phyloP scores from a whole-genome alignment of 1,140 invertebrate species.

The Thrips palmi region DNA sequence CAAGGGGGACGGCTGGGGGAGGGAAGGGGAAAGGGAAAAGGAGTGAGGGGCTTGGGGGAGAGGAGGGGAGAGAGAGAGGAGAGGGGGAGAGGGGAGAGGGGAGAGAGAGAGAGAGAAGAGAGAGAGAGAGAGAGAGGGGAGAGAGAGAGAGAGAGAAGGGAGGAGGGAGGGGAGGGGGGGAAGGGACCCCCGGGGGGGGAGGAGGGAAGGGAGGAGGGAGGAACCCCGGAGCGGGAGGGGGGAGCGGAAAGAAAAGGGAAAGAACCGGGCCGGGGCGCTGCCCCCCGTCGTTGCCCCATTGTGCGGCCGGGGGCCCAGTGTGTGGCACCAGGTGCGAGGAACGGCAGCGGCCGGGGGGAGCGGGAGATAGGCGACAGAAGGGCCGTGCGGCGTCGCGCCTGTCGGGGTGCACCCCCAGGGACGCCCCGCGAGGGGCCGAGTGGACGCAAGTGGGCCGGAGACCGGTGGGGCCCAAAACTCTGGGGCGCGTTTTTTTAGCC shows the following conservation, averaged over 20 bases:
- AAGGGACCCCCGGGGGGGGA: slow-evolving; percentile 10
- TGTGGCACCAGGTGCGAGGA: too few relatives aligned
- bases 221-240: background rate
- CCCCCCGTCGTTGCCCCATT: too few relatives aligned
- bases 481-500: too few relatives aligned
- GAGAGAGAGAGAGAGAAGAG: slow-evolving; percentile 5
- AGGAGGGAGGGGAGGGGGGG: background rate
- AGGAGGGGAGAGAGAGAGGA: slow-evolving; percentile 3
- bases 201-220: slow-evolving; percentile 9
- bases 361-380: too few relatives aligned
- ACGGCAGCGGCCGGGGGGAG: too few relatives aligned
- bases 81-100: slow-evolving; percentile 2
- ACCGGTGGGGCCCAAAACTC: too few relatives aligned
- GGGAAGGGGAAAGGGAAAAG: slow-evolving; percentile 7
- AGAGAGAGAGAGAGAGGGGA: slow-evolving; percentile 9
- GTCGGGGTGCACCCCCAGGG: too few relatives aligned
- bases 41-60: slow-evolving; percentile 4
- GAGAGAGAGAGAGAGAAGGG: slow-evolving; percentile 4
- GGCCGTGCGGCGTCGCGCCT: too few relatives aligned
- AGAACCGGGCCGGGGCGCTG: too few relatives aligned
- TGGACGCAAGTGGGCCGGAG: too few relatives aligned
- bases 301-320: too few relatives aligned
- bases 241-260: background rate
- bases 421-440: too few relatives aligned
- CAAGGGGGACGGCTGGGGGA: background rate